A percentile compares a stretch with the other conserved stretches of the same genome.
These are phyloP conservation scores for Morone saxatilis DNA, from an alignment of 2,113 vertebrate genomes.

Conservation along the genomic window DNA sequence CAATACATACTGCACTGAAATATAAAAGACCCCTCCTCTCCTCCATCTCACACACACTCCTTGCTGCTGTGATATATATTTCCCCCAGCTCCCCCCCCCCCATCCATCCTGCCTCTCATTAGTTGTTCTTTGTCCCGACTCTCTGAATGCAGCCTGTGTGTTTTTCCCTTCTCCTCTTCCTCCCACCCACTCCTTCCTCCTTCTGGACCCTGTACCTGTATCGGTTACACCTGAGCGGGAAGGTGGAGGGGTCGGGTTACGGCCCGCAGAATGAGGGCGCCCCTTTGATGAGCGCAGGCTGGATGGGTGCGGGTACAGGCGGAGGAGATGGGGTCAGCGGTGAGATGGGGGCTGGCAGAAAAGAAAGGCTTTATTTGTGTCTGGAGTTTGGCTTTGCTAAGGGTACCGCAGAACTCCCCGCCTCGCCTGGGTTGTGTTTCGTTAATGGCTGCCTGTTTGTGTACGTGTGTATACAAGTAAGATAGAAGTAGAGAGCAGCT, in stretches of 20 bases:
- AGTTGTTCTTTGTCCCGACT: constrained; percentile 77
- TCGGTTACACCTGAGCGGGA: constrained; percentile 85
- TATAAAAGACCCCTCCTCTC: constrained; percentile 29
- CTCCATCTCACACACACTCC: constrained; percentile 36
- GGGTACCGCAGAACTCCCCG: constrained; percentile 45
- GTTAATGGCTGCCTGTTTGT: constrained; percentile 54
- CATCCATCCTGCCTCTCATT: constrained; percentile 55
- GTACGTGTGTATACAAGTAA: constrained; percentile 25
- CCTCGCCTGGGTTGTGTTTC: constrained; percentile 66
- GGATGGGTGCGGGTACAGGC: constrained; percentile 61
- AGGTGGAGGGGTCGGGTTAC: constrained; percentile 75
- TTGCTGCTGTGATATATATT: constrained; percentile 42
- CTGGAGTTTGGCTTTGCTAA: constrained; percentile 61
- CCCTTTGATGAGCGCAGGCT: constrained; percentile 75
- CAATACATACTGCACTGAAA: constrained; percentile 1
- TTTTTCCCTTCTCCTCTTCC: constrained; percentile 17
- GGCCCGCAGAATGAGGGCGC: constrained; percentile 80
- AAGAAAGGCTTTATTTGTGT: constrained; percentile 80
- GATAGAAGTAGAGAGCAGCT: background rate
- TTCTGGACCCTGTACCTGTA: constrained; percentile 81
- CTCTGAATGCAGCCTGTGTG: constrained; percentile 79
- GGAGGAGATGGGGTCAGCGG: constrained; percentile 60
- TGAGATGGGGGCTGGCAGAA: constrained; percentile 72
- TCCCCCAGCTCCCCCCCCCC: background rate
- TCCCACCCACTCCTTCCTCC: constrained; percentile 23